Conservation (phyloP, 2,797 vertebrate species). For the Merluccius polli region DNA sequence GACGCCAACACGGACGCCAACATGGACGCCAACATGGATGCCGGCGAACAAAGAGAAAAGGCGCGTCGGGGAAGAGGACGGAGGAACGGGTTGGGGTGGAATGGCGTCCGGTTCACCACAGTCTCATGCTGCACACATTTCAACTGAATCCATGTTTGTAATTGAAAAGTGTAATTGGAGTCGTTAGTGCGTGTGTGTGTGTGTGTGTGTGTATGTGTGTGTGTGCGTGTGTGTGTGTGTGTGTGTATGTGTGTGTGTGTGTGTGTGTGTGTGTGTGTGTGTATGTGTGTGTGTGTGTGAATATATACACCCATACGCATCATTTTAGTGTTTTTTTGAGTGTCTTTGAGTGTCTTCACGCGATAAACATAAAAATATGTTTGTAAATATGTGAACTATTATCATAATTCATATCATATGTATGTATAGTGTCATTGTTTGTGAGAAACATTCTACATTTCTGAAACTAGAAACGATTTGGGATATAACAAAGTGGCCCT, state of each 20-base stretch:
- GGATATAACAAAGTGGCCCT: not conserved
- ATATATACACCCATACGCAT: not conserved
- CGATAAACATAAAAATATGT: not conserved
- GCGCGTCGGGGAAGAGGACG: not conserved
- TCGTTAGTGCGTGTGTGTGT: not conserved
- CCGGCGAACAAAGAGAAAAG: not conserved
- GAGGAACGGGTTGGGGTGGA: not conserved
- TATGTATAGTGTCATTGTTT: not conserved
- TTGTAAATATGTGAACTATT: not conserved
- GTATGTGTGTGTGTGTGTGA: not conserved
- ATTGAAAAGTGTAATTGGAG: not conserved
- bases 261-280: not conserved
- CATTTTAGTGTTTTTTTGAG: not conserved
- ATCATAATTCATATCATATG: not conserved
- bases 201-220: not conserved
- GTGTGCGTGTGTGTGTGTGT: not conserved
- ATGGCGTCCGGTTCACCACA: not conserved
- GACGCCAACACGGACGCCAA: not conserved
- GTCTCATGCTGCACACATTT: not conserved
- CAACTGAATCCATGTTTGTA: not conserved
- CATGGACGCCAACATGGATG: not conserved
- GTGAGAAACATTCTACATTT: not conserved
- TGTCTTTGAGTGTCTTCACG: not conserved
- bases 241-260: not conserved
- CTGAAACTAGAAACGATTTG: not conserved